Base-by-base conservation (phyloP, 2,888 invertebrate genomes). In the Tolmerus cingulatus region DNA sequence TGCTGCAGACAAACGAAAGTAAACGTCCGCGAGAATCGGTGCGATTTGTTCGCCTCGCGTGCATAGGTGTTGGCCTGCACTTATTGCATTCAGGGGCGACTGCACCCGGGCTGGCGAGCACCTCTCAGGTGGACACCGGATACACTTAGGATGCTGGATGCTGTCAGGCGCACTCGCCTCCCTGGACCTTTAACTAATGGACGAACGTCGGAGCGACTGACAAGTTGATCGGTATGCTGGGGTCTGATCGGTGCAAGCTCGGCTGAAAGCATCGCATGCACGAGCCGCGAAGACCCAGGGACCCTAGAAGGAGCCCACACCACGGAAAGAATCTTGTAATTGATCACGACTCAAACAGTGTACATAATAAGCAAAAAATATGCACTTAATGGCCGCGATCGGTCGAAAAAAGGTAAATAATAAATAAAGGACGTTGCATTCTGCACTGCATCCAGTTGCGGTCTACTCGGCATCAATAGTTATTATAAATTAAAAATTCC, bases 1-100 rank as follows among this genome's bases (percentile, higher is more conserved):
- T 37, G 37, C 30, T 23, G 66, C 66, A 84, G 84, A 66, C 84
- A 84, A 84, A 84, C 66, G 84, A 84, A 84, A 84, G 84, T 84
- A 84, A 84, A 74, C 84, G 84, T 81, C 55, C 34, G 40, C 37
- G 16, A 7, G 34, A 77, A 30, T 51, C 9, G 19, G 40, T 40
- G 57, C 37, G 19, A 19, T 66, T 57, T 76, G 40, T 76, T 27
- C 76, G 40, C 14, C 66, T 79, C 23, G 23, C 46, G 27, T 81
- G 27, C 74, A 66, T 74, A 84, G 46, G 51, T 81, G 84, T 57
- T 84, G 66, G 23, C 19, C 9, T 27, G 27, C 66, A 55, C 66
- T 84, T 8, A 23, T 1, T 57, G 66, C 66, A 66, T 66, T 40
- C 57, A 23, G 34, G 9, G 19, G 14, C 79, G 46, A 81, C 7